Conservation (phyloP, 2,888 invertebrate species). For the Drosophila formosana region DNA sequence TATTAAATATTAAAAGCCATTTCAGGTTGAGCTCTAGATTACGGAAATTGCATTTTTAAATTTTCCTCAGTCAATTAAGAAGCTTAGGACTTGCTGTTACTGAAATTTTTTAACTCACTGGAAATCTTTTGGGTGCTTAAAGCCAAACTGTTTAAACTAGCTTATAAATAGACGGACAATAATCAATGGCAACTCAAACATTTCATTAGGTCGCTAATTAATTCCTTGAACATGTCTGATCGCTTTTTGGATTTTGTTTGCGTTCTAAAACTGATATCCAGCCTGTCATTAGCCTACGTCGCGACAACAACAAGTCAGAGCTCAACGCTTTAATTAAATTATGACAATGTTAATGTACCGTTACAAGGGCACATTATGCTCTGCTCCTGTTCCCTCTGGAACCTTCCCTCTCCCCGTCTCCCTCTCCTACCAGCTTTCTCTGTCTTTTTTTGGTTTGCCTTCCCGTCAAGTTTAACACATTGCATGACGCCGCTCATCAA, state of each 20-base stretch:
- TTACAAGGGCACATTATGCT: constrained; percentile 63
- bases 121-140: neutral
- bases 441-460: neutral
- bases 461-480: constrained; percentile 50
- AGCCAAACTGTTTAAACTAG: neutral
- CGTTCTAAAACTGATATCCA: constrained; percentile 12
- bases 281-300: constrained; percentile 40
- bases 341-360: constrained; percentile 81
- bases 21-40: neutral
- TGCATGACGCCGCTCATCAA: constrained; percentile 82
- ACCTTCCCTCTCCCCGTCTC: neutral
- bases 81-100: neutral
- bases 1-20: constrained; percentile 30
- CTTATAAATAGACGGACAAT: neutral
- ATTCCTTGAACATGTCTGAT: constrained; percentile 8
- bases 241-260: constrained; percentile 5
- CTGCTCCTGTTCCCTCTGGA: neutral
- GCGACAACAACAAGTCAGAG: constrained; percentile 11
- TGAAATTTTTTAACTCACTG: neutral
- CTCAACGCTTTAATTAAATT: constrained; percentile 77
- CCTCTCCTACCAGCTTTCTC: too few species aligned
- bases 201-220: constrained; percentile 20
- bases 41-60: constrained; percentile 40
- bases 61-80: neutral
- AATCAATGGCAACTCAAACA: constrained; percentile 15